These are phyloP conservation scores for Stenchaetothrips biformis DNA, from an alignment of 2,888 invertebrate genomes.

Conservation along the genomic window DNA sequence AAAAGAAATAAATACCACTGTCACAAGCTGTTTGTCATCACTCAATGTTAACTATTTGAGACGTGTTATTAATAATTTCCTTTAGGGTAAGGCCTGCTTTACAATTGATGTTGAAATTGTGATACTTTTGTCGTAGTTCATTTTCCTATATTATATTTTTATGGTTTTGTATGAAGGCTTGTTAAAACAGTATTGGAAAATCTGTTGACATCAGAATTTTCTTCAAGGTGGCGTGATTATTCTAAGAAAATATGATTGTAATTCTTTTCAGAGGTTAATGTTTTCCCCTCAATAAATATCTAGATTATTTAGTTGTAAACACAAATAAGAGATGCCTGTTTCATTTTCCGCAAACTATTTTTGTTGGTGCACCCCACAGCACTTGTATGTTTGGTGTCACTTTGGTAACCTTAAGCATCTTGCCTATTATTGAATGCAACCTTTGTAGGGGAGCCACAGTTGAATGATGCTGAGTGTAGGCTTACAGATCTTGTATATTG, in stretches of 20 bases:
- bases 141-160: constrained; percentile 20
- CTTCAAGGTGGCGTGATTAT: background rate
- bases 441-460: background rate
- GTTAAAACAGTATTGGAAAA: background rate
- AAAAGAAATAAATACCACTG: too few relatives aligned
- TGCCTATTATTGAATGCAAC: too few relatives aligned
- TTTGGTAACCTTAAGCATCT: background rate
- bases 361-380: background rate
- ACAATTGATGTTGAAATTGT: constrained; percentile 17
- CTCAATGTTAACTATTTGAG: background rate
- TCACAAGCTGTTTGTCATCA: background rate
- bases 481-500: background rate
- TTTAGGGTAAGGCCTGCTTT: constrained; percentile 5
- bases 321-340: background rate
- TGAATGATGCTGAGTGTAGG: background rate
- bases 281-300: background rate
- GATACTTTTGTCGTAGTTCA: constrained; percentile 19
- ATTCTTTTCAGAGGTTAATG: too few relatives aligned
- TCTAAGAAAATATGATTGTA: constrained; percentile 6
- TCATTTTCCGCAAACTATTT: background rate
- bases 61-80: background rate
- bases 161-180: constrained; percentile 9
- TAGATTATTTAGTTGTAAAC: background rate
- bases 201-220: constrained; percentile 6
- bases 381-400: background rate